Percentiles rank a stretch among this genome's conserved stretches.
Evolutionary conservation across 2,113 vertebrate genomes (phyloP).

Genomic region (Condylura cristata): DNA sequence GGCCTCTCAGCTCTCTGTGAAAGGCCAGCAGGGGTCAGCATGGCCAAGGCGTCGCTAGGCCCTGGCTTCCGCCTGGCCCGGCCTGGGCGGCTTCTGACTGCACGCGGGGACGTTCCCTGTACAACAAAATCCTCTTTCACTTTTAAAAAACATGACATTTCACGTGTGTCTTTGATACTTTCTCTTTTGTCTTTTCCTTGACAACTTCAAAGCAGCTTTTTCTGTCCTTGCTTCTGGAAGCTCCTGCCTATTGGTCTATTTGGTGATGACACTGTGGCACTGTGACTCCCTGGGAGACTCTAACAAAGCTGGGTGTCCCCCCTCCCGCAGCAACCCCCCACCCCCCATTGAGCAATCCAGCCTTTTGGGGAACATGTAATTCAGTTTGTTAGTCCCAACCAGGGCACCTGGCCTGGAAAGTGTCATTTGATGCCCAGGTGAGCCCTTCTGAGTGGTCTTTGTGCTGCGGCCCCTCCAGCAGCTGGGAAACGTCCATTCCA

Average conservation of each 20-base stretch:
- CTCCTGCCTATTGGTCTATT: neutral
- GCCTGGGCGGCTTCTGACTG: neutral
- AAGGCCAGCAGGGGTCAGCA: too few relatives aligned
- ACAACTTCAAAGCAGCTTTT: neutral
- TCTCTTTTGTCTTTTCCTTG: neutral
- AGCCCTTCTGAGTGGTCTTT: neutral
- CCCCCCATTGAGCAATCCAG: neutral
- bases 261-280: neutral
- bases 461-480: neutral
- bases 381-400: neutral
- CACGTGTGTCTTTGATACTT: neutral
- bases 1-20: neutral
- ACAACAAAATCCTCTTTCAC: neutral
- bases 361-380: neutral
- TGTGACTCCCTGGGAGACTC: neutral
- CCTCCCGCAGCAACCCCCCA: too few relatives aligned
- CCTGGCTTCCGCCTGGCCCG: neutral
- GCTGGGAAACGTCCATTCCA: accelerated
- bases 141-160: neutral
- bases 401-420: neutral
- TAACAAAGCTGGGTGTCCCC: neutral
- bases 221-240: neutral
- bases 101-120: neutral
- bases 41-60: too few relatives aligned
- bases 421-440: neutral